These are phyloP conservation scores for Lymantria monacha DNA, from an alignment of 2,888 invertebrate genomes.

Conservation along the genomic window DNA sequence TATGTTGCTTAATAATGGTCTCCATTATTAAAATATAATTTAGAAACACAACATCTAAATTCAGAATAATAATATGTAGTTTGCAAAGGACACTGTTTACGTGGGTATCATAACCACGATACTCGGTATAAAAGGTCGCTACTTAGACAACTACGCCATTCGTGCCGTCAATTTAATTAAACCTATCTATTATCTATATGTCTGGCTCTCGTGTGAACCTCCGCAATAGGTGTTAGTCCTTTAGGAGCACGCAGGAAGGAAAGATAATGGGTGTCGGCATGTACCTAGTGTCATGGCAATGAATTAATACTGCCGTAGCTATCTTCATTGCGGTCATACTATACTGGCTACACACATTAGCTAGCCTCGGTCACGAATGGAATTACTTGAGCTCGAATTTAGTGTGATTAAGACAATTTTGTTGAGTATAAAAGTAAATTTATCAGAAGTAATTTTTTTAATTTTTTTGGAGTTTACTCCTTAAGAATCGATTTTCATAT, in stretches of 20 bases:
- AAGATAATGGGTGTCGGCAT: conserved; percentile 40
- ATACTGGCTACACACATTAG: conserved; percentile 60
- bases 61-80: no score
- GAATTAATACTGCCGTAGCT: conserved; percentile 73
- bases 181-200: conserved; percentile 4
- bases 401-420: conserved; percentile 13
- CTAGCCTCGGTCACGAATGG: conserved; percentile 59
- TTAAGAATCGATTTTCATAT: no score
- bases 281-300: conserved; percentile 52
- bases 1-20: no score
- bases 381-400: conserved; percentile 14
- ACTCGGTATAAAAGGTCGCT: no score
- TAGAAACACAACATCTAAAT: no score
- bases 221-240: conserved; percentile 26
- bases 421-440: not conserved
- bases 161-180: conserved; percentile 10
- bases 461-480: no score
- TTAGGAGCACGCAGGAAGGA: conserved; percentile 40
- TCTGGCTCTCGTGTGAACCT: conserved; percentile 17
- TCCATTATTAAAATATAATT: no score
- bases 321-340: conserved; percentile 70
- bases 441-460: no score
- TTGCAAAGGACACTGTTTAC: no score
- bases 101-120: no score
- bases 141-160: no score